Percentiles rank a stretch among this genome's conserved stretches.
Conservation (phyloP, 2,113 vertebrate species). For the Gambusia affinis region DNA sequence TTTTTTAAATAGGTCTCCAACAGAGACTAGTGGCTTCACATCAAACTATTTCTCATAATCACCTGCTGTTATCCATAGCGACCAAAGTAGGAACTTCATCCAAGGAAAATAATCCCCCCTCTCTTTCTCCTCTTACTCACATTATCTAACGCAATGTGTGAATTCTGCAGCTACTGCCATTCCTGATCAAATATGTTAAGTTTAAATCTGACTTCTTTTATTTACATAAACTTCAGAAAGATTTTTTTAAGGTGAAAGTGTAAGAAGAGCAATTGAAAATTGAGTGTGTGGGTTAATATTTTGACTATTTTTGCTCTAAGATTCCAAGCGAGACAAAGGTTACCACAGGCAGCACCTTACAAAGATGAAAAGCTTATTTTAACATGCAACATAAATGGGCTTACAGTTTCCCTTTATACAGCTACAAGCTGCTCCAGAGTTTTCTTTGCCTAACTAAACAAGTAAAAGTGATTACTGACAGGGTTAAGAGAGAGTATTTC, state of each 20-base stretch:
- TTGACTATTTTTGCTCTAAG: slow-evolving; percentile 13
- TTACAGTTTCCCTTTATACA: slow-evolving; percentile 24
- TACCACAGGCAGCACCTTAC: slow-evolving; percentile 15
- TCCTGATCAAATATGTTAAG: slow-evolving; percentile 47
- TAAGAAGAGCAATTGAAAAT: not conserved
- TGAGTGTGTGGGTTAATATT: slow-evolving; percentile 1
- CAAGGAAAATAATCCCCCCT: slow-evolving; percentile 54
- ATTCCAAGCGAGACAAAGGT: slow-evolving; percentile 23
- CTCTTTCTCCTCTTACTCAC: slow-evolving; percentile 30
- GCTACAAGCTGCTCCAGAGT: slow-evolving; percentile 6
- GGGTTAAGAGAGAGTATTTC: slow-evolving; percentile 4
- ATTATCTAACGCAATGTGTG: slow-evolving; percentile 55
- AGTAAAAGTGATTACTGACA: slow-evolving; percentile 3
- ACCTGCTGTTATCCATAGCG: slow-evolving; percentile 54
- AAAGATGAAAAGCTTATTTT: slow-evolving; percentile 8
- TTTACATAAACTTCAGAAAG: slow-evolving; percentile 16
- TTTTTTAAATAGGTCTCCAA: slow-evolving; percentile 31
- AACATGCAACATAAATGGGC: slow-evolving; percentile 9
- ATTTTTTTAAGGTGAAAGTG: slow-evolving; percentile 5
- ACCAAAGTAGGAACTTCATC: slow-evolving; percentile 46
- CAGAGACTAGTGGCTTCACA: slow-evolving; percentile 41
- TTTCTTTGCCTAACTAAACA: slow-evolving; percentile 10
- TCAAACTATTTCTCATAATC: slow-evolving; percentile 50
- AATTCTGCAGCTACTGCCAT: slow-evolving; percentile 24
- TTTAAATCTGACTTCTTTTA: slow-evolving; percentile 45